phyloP scores from a whole-genome alignment of 2,888 invertebrate species.

The Boloria euphrosyne region DNA sequence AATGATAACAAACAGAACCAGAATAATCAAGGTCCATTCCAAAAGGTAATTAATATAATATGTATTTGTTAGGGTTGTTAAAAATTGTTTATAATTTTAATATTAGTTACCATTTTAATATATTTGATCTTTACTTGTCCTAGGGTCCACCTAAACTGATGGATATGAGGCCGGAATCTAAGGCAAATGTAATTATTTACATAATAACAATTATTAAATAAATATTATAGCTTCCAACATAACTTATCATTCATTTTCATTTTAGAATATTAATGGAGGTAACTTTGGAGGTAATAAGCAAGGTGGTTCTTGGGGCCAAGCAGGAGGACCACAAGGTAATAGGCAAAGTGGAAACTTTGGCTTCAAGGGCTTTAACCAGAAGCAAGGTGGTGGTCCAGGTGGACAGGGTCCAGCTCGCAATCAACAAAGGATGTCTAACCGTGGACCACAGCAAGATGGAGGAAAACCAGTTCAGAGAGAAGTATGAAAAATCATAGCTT shows the following conservation, averaged over 20 bases:
- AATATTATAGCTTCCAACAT: background rate
- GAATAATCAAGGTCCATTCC: conserved; percentile 53
- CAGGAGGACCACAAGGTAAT: conserved; percentile 45
- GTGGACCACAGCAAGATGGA: conserved; percentile 56
- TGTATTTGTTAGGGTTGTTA: background rate
- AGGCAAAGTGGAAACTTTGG: conserved; percentile 40
- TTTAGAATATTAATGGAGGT: conserved; percentile 70
- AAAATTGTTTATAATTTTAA: background rate
- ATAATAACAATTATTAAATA: background rate
- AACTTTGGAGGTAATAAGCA: conserved; percentile 66
- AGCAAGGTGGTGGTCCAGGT: conserved; percentile 44
- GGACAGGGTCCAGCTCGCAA: conserved; percentile 45
- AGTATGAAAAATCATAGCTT: conserved; percentile 46
- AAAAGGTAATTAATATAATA: conserved; percentile 46
- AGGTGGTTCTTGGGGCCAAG: conserved; percentile 56
- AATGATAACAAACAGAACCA: conserved; percentile 55
- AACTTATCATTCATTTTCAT: conserved; percentile 16
- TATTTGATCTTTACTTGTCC: conserved; percentile 17
- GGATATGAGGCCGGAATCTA: conserved; percentile 29
- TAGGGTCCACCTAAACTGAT: conserved; percentile 35
- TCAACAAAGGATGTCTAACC: conserved; percentile 42
- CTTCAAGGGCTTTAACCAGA: conserved; percentile 35
- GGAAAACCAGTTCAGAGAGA: conserved; percentile 67
- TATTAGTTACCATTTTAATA: background rate
- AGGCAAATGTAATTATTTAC: conserved; percentile 31